Evolutionary conservation across 2,113 vertebrate species (phyloP).

Genomic region (Choloepus hoffmanni): DNA sequence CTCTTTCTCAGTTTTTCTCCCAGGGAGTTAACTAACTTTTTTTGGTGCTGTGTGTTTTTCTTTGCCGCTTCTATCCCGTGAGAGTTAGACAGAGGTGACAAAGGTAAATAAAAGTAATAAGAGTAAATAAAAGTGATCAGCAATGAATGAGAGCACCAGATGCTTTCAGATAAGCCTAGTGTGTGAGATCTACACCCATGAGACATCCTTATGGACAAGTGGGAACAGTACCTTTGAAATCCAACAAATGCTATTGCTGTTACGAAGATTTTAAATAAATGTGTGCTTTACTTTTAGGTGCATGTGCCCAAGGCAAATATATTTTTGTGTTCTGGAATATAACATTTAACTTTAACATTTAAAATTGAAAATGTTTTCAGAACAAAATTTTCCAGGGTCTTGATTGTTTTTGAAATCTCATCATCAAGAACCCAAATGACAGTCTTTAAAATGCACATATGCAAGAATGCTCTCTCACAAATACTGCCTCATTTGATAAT

Average conservation of each 20-base stretch:
- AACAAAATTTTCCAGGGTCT: background rate
- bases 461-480: background rate
- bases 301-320: background rate
- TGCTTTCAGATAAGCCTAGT: background rate
- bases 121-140: background rate
- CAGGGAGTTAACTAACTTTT: background rate
- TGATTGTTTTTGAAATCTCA: constrained; percentile 50
- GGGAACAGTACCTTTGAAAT: constrained; percentile 10
- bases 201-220: background rate
- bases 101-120: background rate
- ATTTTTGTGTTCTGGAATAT: constrained; percentile 17
- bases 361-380: constrained; percentile 31
- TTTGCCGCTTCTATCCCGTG: background rate
- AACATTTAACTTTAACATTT: background rate
- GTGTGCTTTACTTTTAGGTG: background rate
- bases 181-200: background rate
- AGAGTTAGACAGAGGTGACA: background rate
- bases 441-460: background rate
- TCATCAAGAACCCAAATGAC: background rate
- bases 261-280: background rate
- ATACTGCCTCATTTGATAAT: background rate
- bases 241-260: background rate
- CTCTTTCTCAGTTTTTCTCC: background rate
- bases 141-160: background rate
- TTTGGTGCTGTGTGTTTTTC: background rate